Evolutionary conservation across 2,113 vertebrate genomes (phyloP).

Genomic region (Brienomyrus brachyistius): DNA sequence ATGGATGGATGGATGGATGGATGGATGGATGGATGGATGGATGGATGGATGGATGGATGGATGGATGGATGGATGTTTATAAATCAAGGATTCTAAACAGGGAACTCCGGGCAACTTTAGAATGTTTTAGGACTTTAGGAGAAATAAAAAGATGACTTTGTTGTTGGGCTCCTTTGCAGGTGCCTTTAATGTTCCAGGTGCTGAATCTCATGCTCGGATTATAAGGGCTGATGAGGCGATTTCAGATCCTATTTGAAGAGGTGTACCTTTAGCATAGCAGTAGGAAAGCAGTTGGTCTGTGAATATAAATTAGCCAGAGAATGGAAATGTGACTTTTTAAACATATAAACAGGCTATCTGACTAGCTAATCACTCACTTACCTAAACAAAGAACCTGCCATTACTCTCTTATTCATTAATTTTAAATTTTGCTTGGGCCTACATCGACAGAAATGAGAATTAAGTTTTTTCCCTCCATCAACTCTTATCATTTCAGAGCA

Average conservation of each 20-base stretch:
- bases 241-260: background rate
- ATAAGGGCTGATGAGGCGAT: slow-evolving; percentile 18
- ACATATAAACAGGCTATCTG: background rate
- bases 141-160: background rate
- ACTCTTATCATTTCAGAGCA: background rate
- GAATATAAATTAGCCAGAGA: background rate
- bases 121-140: background rate
- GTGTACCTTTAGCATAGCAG: background rate
- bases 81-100: background rate
- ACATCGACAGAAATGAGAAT: background rate
- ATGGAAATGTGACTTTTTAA: background rate
- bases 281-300: background rate
- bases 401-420: background rate
- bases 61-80: background rate
- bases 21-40: background rate
- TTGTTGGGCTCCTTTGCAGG: background rate
- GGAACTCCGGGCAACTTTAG: background rate
- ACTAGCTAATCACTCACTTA: background rate
- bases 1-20: background rate
- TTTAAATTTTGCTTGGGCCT: background rate
- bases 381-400: background rate
- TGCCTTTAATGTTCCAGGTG: slow-evolving; percentile 14
- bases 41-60: background rate
- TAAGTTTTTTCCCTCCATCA: background rate
- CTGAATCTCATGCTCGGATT: slow-evolving; percentile 14